Evolutionary conservation across 2,888 invertebrate species (phyloP).

Genomic region (Stenodera caucasica): DNA sequence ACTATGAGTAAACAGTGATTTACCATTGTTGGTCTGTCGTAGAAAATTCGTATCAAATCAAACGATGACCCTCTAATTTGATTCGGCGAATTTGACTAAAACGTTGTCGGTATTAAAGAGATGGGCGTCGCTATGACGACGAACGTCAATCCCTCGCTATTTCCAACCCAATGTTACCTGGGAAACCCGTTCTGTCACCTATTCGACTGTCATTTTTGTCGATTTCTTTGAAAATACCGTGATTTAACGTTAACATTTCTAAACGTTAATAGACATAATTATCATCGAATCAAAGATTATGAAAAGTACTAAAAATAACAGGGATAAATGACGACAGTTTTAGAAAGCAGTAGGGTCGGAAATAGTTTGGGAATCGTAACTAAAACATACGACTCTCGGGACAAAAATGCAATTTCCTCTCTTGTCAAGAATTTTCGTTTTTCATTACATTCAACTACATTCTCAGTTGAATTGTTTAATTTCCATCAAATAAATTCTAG

Average conservation of each 20-base stretch:
- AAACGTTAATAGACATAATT: not conserved
- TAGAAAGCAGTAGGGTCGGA: too few relatives aligned
- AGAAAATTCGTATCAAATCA: slow-evolving; percentile 38
- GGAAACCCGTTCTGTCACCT: slow-evolving; percentile 23
- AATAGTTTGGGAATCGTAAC: too few relatives aligned
- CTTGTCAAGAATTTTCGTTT: too few relatives aligned
- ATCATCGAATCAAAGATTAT: too few relatives aligned
- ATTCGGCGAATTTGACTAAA: slow-evolving; percentile 12
- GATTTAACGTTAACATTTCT: not conserved
- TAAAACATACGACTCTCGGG: too few relatives aligned
- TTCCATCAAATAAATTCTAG: too few relatives aligned
- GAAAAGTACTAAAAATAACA: too few relatives aligned
- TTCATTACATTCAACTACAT: too few relatives aligned
- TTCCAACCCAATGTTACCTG: slow-evolving; percentile 21
- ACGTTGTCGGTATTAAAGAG: slow-evolving; percentile 20
- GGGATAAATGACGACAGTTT: too few relatives aligned
- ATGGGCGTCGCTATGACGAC: slow-evolving; percentile 22
- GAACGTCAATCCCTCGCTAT: slow-evolving; percentile 16
- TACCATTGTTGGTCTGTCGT: slow-evolving; percentile 22
- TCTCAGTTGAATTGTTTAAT: too few relatives aligned
- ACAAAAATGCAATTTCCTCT: too few relatives aligned
- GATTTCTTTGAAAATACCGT: slow-evolving; percentile 9
- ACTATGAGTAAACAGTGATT: slow-evolving; percentile 26
- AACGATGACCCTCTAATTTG: slow-evolving; percentile 20
- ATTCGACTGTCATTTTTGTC: slow-evolving; percentile 9